These are phyloP conservation scores for Thera obeliscata DNA, from an alignment of 2,888 invertebrate genomes.

Conservation along the genomic window DNA sequence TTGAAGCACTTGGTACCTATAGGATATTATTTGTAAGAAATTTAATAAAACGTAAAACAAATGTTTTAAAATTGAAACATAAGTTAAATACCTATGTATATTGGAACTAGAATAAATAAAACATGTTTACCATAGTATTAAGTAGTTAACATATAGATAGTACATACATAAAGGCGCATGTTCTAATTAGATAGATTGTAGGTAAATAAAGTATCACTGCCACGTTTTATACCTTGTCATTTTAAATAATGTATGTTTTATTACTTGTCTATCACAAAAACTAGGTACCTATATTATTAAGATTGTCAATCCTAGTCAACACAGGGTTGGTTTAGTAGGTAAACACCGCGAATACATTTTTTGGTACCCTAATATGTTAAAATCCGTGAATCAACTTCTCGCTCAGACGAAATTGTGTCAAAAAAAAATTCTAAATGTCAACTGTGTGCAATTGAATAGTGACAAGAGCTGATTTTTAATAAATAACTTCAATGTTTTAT, in stretches of 20 bases:
- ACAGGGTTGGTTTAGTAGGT: constrained; percentile 71
- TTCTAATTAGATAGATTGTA: constrained; percentile 28
- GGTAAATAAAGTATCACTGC: constrained; percentile 73
- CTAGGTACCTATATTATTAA: constrained; percentile 49
- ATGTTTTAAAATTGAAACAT: not conserved
- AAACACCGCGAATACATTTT: not conserved
- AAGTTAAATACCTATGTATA: not conserved
- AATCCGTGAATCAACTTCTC: too few species aligned
- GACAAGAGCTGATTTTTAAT: too few species aligned
- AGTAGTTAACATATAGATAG: constrained; percentile 32
- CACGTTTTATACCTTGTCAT: constrained; percentile 63
- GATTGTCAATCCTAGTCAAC: constrained; percentile 81
- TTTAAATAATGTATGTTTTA: constrained; percentile 34
- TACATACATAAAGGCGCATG: constrained; percentile 2
- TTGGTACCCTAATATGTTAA: too few species aligned
- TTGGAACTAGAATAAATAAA: constrained; percentile 24
- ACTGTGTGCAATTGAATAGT: too few species aligned
- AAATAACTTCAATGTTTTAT: too few species aligned
- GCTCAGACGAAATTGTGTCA: too few species aligned
- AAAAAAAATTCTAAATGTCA: too few species aligned
- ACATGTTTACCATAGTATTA: constrained; percentile 52
- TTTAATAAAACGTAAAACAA: not conserved
- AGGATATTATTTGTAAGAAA: not conserved
- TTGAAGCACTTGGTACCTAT: not conserved
- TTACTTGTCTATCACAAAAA: constrained; percentile 36